Conservation (phyloP, 2,113 vertebrate genomes). For the Strigops habroptila region DNA sequence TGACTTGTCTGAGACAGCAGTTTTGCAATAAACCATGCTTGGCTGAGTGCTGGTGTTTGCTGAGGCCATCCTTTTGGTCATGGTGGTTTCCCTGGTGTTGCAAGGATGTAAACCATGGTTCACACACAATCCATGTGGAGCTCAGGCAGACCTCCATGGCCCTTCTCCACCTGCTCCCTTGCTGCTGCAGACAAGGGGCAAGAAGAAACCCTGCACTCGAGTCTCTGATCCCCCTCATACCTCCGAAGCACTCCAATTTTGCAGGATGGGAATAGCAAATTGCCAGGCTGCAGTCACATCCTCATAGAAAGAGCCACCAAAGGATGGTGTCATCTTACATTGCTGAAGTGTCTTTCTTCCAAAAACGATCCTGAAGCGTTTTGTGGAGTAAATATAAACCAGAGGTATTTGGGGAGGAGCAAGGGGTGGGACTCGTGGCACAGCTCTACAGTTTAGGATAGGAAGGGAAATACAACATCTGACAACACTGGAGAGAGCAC, state of each 20-base stretch:
- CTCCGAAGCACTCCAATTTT: background rate
- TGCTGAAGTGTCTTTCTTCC: background rate
- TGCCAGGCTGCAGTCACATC: background rate
- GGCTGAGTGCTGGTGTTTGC: background rate
- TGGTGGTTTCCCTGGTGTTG: background rate
- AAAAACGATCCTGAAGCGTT: fast-evolving
- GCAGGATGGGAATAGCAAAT: background rate
- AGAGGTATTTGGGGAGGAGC: background rate
- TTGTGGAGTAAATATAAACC: background rate
- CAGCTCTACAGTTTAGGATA: background rate
- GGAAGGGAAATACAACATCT: background rate
- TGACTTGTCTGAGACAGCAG: background rate
- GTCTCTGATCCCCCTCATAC: background rate
- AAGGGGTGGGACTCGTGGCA: background rate
- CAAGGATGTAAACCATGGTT: background rate
- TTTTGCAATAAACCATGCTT: background rate
- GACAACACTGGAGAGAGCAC: background rate
- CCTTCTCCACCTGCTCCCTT: background rate
- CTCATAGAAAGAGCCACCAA: fast-evolving
- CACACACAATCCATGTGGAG: fast-evolving
- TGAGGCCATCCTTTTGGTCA: background rate
- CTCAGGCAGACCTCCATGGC: background rate
- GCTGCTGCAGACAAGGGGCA: background rate
- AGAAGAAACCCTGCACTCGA: background rate
- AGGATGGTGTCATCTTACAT: background rate